Evolutionary conservation across 2,797 vertebrate genomes (phyloP), one percentile per base, ranked within the genome.

Genomic region (Catostomus latipinnis): DNA sequence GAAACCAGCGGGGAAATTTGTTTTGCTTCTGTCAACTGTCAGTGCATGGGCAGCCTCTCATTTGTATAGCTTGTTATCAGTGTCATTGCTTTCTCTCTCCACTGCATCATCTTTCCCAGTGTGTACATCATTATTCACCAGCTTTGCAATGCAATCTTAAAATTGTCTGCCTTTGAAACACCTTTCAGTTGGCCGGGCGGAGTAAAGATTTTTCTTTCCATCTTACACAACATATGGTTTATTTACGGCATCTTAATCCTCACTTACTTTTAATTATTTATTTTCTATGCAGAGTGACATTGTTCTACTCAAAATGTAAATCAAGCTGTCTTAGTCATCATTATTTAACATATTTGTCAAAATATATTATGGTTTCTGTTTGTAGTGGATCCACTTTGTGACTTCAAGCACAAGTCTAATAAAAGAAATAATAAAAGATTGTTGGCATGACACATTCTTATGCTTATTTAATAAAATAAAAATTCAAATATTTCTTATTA

Each of bases 241-340:
- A 70, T 63, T 65, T 1, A 62, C 7, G 9, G 16, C 75, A 75
- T 68, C n/a, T 34, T 34, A 34, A 34, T 34, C 2, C 34, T 34
- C 69, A 75, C 11, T 67, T 9, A 7, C 14, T 70, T 74, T 69
- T 62, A 69, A 75, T 75, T 62, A 63, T 18, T 11, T 6, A 7
- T 34, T 34, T 34, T 34, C 34, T 34, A 2, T 34, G 34, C 34
- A 34, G 8, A n/a, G 48, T 1, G 5, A 18, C 4, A 63, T 45
- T 6, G 22, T 6, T 69, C 4, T 74, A 10, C 53, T 53, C 10
- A 67, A 69, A 60, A 60, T 46, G 22, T 34, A 34, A 34, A 34
- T 57, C 45, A 71, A 5, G 48, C 10, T 6, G 49, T 54, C 46
- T 60, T 6, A 69, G n/a, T 62, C 22, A 6, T 68, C 12, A 53